phyloP scores from a whole-genome alignment of 2,888 invertebrate species.

The Drosophila stalkeri region DNA sequence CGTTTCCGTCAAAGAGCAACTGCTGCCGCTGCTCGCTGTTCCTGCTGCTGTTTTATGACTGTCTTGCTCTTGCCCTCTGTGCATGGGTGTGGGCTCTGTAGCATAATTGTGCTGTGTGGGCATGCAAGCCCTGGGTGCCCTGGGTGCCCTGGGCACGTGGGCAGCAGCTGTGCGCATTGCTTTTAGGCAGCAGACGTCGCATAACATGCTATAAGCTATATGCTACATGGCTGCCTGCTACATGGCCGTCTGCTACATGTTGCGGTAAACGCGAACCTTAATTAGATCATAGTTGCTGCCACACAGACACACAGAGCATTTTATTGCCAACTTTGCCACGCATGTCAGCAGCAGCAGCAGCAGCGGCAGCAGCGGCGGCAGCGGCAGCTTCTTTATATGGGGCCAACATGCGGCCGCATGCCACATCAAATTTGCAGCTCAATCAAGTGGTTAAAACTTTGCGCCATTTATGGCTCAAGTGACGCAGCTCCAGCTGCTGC shows the following conservation, averaged over 20 bases:
- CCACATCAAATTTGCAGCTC: slow-evolving; percentile 67
- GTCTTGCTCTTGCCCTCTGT: neutral
- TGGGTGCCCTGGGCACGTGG: slow-evolving; percentile 7
- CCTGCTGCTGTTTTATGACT: slow-evolving; percentile 18
- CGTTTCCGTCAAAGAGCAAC: slow-evolving; percentile 1
- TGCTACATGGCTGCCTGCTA: slow-evolving; percentile 48
- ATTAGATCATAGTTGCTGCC: slow-evolving; percentile 75
- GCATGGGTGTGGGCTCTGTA: slow-evolving; percentile 1
- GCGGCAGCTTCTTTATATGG: slow-evolving; percentile 6
- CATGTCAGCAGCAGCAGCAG: slow-evolving; percentile 36
- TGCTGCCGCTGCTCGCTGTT: slow-evolving; percentile 13
- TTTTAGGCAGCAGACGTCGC: slow-evolving; percentile 6
- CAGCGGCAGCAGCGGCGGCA: slow-evolving; percentile 2
- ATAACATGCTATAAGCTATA: slow-evolving; percentile 20
- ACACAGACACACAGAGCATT: slow-evolving; percentile 6
- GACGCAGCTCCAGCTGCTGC: slow-evolving; percentile 32
- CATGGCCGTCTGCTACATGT: slow-evolving; percentile 55
- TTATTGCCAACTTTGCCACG: slow-evolving; percentile 23
- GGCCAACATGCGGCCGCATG: slow-evolving; percentile 50
- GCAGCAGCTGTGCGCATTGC: slow-evolving; percentile 40
- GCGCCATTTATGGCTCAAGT: slow-evolving; percentile 54
- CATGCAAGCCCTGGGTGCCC: neutral
- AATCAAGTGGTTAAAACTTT: slow-evolving; percentile 63
- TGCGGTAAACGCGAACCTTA: slow-evolving; percentile 62
- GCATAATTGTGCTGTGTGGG: slow-evolving; percentile 1